A percentile compares a stretch with the other conserved stretches of the same genome.
These are phyloP conservation scores for Lepus europaeus DNA, from an alignment of 2,113 vertebrate genomes.

Conservation along the genomic window DNA sequence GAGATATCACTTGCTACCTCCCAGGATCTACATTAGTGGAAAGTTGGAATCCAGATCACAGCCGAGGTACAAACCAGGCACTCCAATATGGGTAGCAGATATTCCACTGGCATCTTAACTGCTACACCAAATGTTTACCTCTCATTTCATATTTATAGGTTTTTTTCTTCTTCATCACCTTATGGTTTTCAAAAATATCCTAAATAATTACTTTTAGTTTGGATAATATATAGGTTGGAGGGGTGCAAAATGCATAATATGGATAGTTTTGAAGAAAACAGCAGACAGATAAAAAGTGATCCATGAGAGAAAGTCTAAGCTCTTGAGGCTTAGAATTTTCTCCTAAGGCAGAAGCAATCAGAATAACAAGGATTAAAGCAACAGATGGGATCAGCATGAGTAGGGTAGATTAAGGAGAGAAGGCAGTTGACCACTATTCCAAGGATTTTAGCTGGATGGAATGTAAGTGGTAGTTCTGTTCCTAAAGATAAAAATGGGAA, in stretches of 20 bases:
- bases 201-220: slow-evolving; percentile 9
- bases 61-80: too few species aligned
- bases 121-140: too few species aligned
- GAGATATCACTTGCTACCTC: too few species aligned
- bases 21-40: too few species aligned
- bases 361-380: not conserved
- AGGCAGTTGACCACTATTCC: not conserved
- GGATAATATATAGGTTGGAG: not conserved
- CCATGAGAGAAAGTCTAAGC: not conserved
- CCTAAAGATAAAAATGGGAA: not conserved
- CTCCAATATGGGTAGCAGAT: too few species aligned
- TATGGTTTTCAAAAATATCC: not conserved
- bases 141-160: not conserved
- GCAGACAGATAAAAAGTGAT: not conserved
- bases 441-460: not conserved
- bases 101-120: too few species aligned
- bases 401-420: not conserved
- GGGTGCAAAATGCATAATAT: not conserved
- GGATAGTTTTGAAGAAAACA: not conserved
- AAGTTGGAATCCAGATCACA: too few species aligned
- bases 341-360: not conserved
- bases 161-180: not conserved
- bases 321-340: too few species aligned
- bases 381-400: not conserved
- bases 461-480: not conserved